Conservation (phyloP, 2,888 invertebrate species). For the Gymnoscelis rufifasciata region DNA sequence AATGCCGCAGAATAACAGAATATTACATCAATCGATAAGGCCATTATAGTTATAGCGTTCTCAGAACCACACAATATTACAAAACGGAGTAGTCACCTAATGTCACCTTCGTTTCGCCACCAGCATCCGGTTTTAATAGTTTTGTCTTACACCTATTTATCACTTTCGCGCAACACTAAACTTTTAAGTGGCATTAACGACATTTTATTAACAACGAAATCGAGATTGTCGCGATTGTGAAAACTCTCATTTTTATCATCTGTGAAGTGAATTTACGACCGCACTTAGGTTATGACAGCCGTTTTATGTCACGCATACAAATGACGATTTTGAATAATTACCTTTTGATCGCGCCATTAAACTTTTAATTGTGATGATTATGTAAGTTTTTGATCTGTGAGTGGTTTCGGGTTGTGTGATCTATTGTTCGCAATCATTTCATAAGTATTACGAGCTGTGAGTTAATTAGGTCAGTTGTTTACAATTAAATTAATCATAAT, state of each 20-base stretch:
- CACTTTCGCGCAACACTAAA: constrained; percentile 21
- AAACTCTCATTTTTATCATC: constrained; percentile 12
- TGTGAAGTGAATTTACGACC: constrained; percentile 19
- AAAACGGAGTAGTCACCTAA: constrained; percentile 7
- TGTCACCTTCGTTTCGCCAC: constrained; percentile 13
- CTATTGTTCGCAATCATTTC: neutral
- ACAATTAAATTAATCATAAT: too few species aligned
- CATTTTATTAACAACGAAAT: constrained; percentile 19
- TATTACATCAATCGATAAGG: constrained; percentile 15
- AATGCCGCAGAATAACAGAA: neutral
- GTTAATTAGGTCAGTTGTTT: neutral
- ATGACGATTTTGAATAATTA: constrained; percentile 13
- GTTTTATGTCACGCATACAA: constrained; percentile 16
- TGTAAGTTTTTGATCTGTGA: constrained; percentile 8
- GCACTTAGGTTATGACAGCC: constrained; percentile 19
- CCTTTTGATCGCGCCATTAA: neutral
- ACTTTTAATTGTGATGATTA: constrained; percentile 2
- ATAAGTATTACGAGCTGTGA: neutral
- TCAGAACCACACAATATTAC: constrained; percentile 4
- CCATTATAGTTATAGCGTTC: constrained; percentile 9
- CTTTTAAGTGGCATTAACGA: constrained; percentile 23
- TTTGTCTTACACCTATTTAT: constrained; percentile 18
- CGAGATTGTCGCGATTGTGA: constrained; percentile 15
- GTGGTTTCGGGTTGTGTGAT: constrained; percentile 2
- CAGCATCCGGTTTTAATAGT: constrained; percentile 23